A percentile compares a stretch with the other conserved stretches of the same genome.
phyloP scores from a whole-genome alignment of 2,113 vertebrate species.

The Tautogolabrus adspersus region DNA sequence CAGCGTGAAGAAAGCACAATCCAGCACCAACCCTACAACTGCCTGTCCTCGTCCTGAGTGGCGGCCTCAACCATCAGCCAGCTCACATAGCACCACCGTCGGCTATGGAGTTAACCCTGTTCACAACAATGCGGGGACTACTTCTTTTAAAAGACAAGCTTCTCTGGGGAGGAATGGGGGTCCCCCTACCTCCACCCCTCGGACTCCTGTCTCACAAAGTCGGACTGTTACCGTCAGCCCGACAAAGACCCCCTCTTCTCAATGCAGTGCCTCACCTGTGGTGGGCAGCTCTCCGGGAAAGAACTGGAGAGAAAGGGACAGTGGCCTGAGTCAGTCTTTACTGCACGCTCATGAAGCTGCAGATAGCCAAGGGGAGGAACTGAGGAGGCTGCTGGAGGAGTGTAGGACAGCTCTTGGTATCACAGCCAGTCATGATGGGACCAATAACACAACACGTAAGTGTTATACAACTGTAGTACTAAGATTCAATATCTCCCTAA shows the following conservation, averaged over 20 bases:
- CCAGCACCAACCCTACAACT: neutral
- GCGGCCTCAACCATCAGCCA: conserved; percentile 48
- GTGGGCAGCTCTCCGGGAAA: conserved; percentile 23
- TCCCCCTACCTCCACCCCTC: conserved; percentile 58
- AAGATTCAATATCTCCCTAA: neutral
- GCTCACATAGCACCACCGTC: conserved; percentile 22
- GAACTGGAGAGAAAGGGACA: conserved; percentile 69
- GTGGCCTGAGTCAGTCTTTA: conserved; percentile 63
- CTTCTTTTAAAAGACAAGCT: conserved; percentile 28
- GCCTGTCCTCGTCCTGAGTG: conserved; percentile 37
- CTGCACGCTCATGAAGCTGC: neutral
- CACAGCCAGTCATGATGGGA: conserved; percentile 34
- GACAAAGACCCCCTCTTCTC: conserved; percentile 44
- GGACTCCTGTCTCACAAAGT: conserved; percentile 22
- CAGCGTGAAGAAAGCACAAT: conserved; percentile 36
- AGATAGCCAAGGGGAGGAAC: conserved; percentile 52
- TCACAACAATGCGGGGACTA: conserved; percentile 41
- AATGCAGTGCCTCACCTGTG: conserved; percentile 32
- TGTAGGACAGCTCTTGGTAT: conserved; percentile 70
- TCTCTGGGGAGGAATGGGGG: conserved; percentile 51
- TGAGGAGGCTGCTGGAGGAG: conserved; percentile 75
- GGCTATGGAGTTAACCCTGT: conserved; percentile 11
- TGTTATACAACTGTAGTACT: neutral
- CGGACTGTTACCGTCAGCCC: conserved; percentile 44
- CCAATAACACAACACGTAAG: conserved; percentile 69